Base-by-base conservation (phyloP, 2,797 vertebrate genomes). In the Eupleurogrammus muticus region DNA sequence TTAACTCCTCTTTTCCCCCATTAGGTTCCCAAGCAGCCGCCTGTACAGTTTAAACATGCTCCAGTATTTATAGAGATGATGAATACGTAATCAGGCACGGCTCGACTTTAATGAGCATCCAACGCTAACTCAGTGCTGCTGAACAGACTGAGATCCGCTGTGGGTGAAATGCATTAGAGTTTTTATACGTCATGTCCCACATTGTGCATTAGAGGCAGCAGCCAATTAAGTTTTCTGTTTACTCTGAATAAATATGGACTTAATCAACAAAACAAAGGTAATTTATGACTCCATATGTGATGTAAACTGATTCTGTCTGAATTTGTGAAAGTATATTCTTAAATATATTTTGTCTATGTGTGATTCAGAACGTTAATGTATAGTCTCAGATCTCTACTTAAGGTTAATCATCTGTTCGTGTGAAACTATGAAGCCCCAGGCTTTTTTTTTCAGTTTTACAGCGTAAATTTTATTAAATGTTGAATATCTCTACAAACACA, bases 1-100 rank as follows among this genome's bases (percentile, higher is more conserved):
- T 80, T 67, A 82, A 66, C 62, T 7, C 55, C 73, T 63, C 14
- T 40, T 19, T 44, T 70, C 48, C 32, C 65, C 57, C 51, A 52
- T 77, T 62, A 44, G 48, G 51, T 35, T 40, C 59, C 50, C 5
- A 49, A 70, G 32, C 34, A 46, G 47, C n/a, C 19, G 32, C 53
- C 1, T 19, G 11, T 3, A 48, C 2, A 20, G 14, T 48, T 12
- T 19, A 48, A 20, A 21, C 48, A 49, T 49, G 11, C 11, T 21
- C 13, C 19, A 21, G 23, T 12, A 5, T 20, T 58, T 35, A 66
- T 36, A 69, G 48, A 46, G 24, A 14, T 44, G 3, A 3, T 23
- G n/a, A 1, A 46, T 19, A 19, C 32, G 3, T 19, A 38, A 61
- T 65, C 59, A 17, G 44, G 21, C 47, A 24, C 38, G 21, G n/a